Base-by-base conservation (phyloP, 2,888 invertebrate genomes). In the Eulithis prunata region DNA sequence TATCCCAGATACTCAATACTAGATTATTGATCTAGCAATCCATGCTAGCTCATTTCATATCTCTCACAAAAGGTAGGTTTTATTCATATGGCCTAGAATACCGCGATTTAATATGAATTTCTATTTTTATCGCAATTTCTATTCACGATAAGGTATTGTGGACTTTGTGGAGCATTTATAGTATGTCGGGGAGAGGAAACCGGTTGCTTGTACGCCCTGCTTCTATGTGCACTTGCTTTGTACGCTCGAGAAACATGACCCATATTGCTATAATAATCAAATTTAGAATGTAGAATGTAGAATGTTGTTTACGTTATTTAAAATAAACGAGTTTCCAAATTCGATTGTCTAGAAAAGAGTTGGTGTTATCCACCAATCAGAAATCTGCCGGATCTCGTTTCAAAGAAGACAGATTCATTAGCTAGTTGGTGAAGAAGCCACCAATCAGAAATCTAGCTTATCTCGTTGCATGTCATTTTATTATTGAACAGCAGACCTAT, bases 141-240 rank as follows among this genome's bases (percentile, higher is more conserved):
- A 63, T 59, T 52, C 59, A 36, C 63, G 59, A 57, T 65, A 65
- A 61, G 57, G 61, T 21, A 53, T 60, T 54, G 67, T 67, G 52
- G 57, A 45, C 45, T 56, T 41, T 57, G 60, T 61, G 51, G 53
- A 45, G 45, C 28, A 59, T 46, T 60, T 49, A 65, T 72, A 74
- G 73, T 72, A 70, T 72, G 73, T 67, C 72, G 71, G 70, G 57
- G 70, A 71, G 69, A 72, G 66, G 54, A 56, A 68, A 72, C 71
- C 74, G 74, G 74, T 72, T 64, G 21, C 32, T 49, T 54, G 69
- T 21, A 54, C 51, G 63, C 57, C 68, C 59, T 51, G 57, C 64
- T 45, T 61, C 53, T 61, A 28, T 55, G 5, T 47, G 55, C 64
- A 64, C 62, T 64, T 57, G 62, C 65, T 62, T 55, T 57, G 62